Evolutionary conservation across 2,888 invertebrate species (phyloP).

Genomic region (Andrena praecox): DNA sequence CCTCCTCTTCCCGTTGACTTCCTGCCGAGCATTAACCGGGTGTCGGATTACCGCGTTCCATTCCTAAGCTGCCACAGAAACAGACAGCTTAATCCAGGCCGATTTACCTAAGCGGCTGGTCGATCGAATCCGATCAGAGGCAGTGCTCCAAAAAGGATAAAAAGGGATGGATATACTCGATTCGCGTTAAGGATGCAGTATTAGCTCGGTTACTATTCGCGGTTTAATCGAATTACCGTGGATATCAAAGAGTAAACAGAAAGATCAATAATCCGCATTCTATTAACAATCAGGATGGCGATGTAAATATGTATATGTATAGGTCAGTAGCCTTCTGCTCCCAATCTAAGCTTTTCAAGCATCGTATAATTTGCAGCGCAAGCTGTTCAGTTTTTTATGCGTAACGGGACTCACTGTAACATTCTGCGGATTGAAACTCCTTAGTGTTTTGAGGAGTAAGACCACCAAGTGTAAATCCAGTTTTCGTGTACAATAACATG

Average conservation of each 20-base stretch:
- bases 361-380: no score
- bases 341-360: no score
- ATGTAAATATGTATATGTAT: no score
- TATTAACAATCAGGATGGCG: no score
- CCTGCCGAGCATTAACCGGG: constrained; percentile 69
- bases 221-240: neutral
- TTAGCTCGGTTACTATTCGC: neutral
- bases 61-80: constrained; percentile 65
- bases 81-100: constrained; percentile 56
- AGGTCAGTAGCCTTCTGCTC: no score
- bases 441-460: no score
- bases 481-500: no score
- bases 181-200: neutral
- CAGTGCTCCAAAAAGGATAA: constrained; percentile 11
- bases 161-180: neutral
- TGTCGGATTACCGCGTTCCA: constrained; percentile 71
- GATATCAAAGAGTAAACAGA: neutral
- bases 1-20: constrained; percentile 59
- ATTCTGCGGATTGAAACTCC: no score
- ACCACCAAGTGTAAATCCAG: no score
- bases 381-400: no score
- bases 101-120: constrained; percentile 52
- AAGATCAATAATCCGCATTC: no score
- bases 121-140: constrained; percentile 47
- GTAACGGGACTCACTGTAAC: no score